Percentiles rank a stretch among this genome's conserved stretches.
These are phyloP conservation scores for Danio jaintianensis DNA, from an alignment of 2,797 vertebrate genomes.

Conservation along the genomic window DNA sequence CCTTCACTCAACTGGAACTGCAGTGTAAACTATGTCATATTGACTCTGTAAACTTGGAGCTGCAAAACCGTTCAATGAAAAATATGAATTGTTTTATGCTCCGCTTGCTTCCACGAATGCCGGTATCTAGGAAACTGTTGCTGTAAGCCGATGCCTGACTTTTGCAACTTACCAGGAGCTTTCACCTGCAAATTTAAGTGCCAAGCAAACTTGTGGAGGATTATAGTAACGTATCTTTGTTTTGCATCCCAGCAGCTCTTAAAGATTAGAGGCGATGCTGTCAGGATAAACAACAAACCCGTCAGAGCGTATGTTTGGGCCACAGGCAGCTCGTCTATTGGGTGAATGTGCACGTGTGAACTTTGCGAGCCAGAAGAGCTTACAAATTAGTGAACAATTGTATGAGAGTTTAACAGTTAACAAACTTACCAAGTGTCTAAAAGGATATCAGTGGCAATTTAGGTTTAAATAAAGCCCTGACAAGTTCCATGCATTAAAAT, in stretches of 20 bases:
- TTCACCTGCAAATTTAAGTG: constrained; percentile 23
- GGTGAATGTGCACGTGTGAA: neutral
- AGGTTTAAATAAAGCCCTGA: neutral
- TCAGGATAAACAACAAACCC: constrained; percentile 21
- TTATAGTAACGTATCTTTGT: constrained; percentile 24
- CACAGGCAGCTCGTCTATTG: neutral
- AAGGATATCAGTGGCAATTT: neutral
- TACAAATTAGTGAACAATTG: neutral
- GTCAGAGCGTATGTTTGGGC: neutral
- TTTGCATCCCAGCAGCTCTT: constrained; percentile 10
- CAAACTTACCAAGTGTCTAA: neutral
- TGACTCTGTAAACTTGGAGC: constrained; percentile 28
- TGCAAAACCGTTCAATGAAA: constrained; percentile 11
- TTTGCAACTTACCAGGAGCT: constrained; percentile 16
- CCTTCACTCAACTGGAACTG: constrained; percentile 7
- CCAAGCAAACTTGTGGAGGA: neutral
- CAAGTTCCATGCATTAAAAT: neutral
- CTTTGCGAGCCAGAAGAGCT: neutral
- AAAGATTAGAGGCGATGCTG: constrained; percentile 20
- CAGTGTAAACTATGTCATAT: constrained; percentile 7
- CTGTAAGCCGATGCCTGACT: neutral
- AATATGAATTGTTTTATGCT: constrained; percentile 24
- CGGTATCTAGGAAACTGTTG: neutral
- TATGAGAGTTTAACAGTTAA: neutral
- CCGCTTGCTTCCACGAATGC: neutral